These are phyloP conservation scores for Dromius quadrimaculatus DNA, from an alignment of 2,888 invertebrate species.

Conservation along the genomic window DNA sequence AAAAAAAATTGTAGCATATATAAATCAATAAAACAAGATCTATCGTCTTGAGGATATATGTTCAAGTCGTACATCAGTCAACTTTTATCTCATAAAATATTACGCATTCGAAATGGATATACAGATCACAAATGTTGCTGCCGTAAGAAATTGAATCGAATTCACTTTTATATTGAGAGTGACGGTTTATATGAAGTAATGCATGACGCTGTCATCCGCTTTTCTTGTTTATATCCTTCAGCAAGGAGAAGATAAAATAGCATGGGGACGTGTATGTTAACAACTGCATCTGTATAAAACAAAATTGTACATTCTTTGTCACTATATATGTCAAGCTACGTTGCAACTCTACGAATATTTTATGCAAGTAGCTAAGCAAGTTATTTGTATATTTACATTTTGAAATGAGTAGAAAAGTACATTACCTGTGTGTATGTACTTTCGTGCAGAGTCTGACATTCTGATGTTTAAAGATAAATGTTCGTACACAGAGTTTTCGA, in stretches of 20 bases:
- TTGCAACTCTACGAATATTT: neutral
- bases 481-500: too few relatives aligned
- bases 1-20: too few relatives aligned
- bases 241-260: neutral
- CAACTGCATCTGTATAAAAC: neutral
- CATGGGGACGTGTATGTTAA: neutral
- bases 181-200: constrained; percentile 29
- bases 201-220: constrained; percentile 22
- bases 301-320: constrained; percentile 16
- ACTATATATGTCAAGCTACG: neutral
- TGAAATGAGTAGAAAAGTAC: too few relatives aligned
- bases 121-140: constrained; percentile 6
- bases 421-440: too few relatives aligned
- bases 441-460: too few relatives aligned
- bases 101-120: constrained; percentile 5
- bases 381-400: too few relatives aligned
- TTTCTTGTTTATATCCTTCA: constrained; percentile 9
- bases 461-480: too few relatives aligned
- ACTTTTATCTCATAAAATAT: constrained; percentile 1
- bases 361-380: too few relatives aligned
- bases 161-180: constrained; percentile 13
- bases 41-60: neutral
- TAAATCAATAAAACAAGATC: constrained; percentile 2
- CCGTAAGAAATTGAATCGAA: constrained; percentile 13
- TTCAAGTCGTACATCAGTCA: constrained; percentile 1